phyloP scores from a whole-genome alignment of 2,888 invertebrate species.

The Laspeyria flexula region DNA sequence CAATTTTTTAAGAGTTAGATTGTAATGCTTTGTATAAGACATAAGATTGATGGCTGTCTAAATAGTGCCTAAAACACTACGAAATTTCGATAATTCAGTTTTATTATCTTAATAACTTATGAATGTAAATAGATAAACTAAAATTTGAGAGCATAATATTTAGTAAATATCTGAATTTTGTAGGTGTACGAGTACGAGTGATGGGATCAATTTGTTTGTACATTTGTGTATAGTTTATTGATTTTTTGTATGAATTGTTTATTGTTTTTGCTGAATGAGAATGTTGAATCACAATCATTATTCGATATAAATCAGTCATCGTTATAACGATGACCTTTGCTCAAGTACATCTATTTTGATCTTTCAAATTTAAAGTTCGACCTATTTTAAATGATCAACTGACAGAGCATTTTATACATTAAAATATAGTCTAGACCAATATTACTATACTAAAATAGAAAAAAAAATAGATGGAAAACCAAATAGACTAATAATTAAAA shows the following conservation, averaged over 20 bases:
- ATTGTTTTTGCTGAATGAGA: constrained; percentile 5
- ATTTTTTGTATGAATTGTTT: constrained; percentile 6
- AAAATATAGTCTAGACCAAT: constrained; percentile 33
- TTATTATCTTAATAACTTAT: constrained; percentile 77
- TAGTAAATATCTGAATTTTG: constrained; percentile 63
- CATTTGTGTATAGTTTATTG: constrained; percentile 47
- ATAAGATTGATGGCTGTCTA: constrained; percentile 86
- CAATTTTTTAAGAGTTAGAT: constrained; percentile 66
- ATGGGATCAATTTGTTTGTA: constrained; percentile 81
- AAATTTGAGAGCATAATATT: constrained; percentile 70
- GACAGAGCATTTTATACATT: constrained; percentile 9
- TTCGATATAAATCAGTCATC: constrained; percentile 15
- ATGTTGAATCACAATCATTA: constrained; percentile 8
- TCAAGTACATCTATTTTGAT: constrained; percentile 32
- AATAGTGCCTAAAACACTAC: constrained; percentile 86
- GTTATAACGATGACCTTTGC: constrained; percentile 28
- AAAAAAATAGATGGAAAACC: constrained; percentile 17
- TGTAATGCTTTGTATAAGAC: constrained; percentile 82
- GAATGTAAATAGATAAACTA: constrained; percentile 72
- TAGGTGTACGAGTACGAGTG: constrained; percentile 70
- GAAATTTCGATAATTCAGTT: constrained; percentile 84
- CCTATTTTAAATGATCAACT: constrained; percentile 4
- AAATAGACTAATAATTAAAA: constrained; percentile 21
- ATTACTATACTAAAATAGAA: constrained; percentile 21
- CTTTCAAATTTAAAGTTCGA: constrained; percentile 11